These are phyloP conservation scores for Holacanthus passer DNA, from an alignment of 2,113 vertebrate genomes.

Conservation along the genomic window DNA sequence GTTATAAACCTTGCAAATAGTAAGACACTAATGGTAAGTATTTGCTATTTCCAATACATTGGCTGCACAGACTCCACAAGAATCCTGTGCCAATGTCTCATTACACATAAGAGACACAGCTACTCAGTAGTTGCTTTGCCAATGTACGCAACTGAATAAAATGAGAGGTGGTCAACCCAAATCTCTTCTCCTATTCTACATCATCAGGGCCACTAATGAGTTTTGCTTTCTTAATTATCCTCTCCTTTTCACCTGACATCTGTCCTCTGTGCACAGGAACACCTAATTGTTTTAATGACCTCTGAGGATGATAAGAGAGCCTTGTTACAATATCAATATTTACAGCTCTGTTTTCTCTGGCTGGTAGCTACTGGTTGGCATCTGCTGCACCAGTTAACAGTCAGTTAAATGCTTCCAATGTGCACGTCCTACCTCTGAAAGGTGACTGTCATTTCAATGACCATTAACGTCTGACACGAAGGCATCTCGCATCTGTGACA, in stretches of 20 bases:
- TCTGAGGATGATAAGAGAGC: neutral
- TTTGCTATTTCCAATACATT: neutral
- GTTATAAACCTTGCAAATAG: neutral
- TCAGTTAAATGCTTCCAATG: constrained; percentile 25
- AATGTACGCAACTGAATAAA: neutral
- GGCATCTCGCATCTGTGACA: constrained; percentile 81
- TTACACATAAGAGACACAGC: neutral
- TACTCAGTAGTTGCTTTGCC: neutral
- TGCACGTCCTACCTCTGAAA: neutral
- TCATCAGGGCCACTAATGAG: constrained; percentile 22
- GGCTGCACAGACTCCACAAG: no score
- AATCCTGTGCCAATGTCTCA: neutral
- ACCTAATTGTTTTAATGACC: constrained; percentile 38
- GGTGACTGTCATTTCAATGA: constrained; percentile 81
- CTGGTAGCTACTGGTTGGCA: constrained; percentile 28
- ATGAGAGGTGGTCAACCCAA: neutral
- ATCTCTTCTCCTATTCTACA: neutral
- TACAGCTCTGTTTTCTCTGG: constrained; percentile 10
- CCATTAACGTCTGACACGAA: constrained; percentile 65
- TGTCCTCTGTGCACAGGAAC: constrained; percentile 41
- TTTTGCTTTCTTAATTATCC: constrained; percentile 12
- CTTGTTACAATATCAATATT: constrained; percentile 29
- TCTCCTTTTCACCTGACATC: constrained; percentile 30
- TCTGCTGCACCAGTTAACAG: constrained; percentile 44
- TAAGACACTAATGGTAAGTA: neutral